Evolutionary conservation across 2,113 vertebrate genomes (phyloP).

Genomic region (Noturus placidus): DNA sequence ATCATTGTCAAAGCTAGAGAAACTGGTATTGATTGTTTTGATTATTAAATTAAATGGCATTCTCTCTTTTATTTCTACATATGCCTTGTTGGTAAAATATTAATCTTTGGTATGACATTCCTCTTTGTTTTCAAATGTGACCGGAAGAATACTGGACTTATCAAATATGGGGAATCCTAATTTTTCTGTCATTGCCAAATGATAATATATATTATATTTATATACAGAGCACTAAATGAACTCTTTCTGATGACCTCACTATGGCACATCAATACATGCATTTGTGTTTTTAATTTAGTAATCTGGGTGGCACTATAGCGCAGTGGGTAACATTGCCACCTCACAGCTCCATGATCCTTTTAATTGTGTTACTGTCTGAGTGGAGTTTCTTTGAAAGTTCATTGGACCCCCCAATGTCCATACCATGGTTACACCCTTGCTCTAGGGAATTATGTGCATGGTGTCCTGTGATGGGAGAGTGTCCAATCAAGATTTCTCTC

Average conservation of each 20-base stretch:
- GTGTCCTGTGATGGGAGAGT: background rate
- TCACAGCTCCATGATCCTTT: background rate
- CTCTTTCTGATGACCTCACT: background rate
- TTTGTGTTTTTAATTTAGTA: background rate
- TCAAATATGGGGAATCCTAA: slow-evolving; percentile 11
- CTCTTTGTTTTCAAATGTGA: slow-evolving; percentile 25
- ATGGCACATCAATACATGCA: background rate
- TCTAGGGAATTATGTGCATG: background rate
- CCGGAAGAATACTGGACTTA: background rate
- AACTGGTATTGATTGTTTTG: slow-evolving; percentile 22
- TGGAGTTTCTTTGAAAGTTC: background rate
- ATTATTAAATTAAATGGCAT: slow-evolving; percentile 25
- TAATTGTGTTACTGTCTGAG: background rate
- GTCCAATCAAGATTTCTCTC: background rate
- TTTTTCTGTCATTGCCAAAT: slow-evolving; percentile 11
- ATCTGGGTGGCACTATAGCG: background rate
- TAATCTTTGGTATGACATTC: slow-evolving; percentile 33
- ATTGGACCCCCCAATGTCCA: too few relatives aligned
- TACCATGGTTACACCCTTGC: too few relatives aligned
- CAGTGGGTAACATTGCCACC: background rate
- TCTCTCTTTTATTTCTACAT: slow-evolving; percentile 8
- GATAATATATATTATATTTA: slow-evolving; percentile 21
- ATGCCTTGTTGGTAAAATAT: slow-evolving; percentile 20
- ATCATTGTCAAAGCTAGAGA: slow-evolving; percentile 23
- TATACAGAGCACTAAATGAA: background rate